These are phyloP conservation scores for Pseudotriccus pelzelni DNA, from an alignment of 2,797 vertebrate genomes.

Conservation along the genomic window DNA sequence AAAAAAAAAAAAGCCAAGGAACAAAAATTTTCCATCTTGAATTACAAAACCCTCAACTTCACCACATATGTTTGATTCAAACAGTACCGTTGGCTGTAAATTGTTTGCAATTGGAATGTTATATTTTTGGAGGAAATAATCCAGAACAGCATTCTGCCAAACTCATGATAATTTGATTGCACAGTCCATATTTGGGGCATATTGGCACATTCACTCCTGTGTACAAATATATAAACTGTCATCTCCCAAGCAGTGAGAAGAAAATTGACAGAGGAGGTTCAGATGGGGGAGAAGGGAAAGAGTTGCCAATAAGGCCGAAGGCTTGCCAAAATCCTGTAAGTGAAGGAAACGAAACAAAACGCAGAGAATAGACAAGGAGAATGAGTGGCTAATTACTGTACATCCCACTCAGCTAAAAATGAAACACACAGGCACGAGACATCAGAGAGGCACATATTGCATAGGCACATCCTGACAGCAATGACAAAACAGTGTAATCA, in stretches of 20 bases:
- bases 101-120: conserved; percentile 39
- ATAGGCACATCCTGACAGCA: conserved; percentile 57
- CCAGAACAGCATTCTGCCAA: conserved; percentile 45
- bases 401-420: conserved; percentile 49
- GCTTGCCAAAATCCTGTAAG: conserved; percentile 50
- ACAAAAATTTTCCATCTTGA: conserved; percentile 5
- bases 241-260: conserved; percentile 35
- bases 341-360: conserved; percentile 10
- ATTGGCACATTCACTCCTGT: conserved; percentile 52
- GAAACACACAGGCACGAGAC: conserved; percentile 36
- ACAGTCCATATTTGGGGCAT: conserved; percentile 29
- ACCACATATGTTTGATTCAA: conserved; percentile 8
- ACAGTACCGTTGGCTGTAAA: conserved; percentile 46
- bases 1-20: background rate
- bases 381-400: conserved; percentile 46
- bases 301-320: conserved; percentile 20
- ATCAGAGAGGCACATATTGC: conserved; percentile 25
- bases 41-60: background rate
- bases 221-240: conserved; percentile 43
- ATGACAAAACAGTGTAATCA: conserved; percentile 64
- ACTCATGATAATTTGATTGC: conserved; percentile 53
- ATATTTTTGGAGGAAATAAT: conserved; percentile 56
- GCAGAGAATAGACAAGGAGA: conserved; percentile 30
- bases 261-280: conserved; percentile 42
- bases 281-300: conserved; percentile 2